Evolutionary conservation across 2,797 vertebrate genomes (phyloP).

Genomic region (Pyrocephalus nanus): DNA sequence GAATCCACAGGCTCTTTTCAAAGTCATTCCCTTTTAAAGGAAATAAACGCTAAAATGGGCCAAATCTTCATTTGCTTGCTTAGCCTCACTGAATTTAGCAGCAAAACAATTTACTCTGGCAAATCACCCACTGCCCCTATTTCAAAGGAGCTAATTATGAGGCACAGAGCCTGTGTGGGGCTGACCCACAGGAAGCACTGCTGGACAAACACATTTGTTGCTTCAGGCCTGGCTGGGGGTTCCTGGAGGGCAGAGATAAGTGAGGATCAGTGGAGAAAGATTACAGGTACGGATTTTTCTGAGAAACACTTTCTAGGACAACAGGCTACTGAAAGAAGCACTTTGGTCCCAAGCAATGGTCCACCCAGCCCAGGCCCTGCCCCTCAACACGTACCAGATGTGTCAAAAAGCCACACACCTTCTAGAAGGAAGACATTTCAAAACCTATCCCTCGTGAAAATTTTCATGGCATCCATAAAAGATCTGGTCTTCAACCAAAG

Average conservation of each 20-base stretch:
- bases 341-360: neutral
- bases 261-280: neutral
- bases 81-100: neutral
- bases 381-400: accelerated
- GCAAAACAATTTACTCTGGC: neutral
- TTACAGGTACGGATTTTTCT: neutral
- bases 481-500: neutral
- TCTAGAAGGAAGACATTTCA: neutral
- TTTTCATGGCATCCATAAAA: neutral
- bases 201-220: neutral
- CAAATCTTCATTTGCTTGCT: neutral
- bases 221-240: neutral
- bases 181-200: neutral
- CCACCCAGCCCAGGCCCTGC: neutral
- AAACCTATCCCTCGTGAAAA: neutral
- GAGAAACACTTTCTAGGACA: neutral
- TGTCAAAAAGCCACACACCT: neutral
- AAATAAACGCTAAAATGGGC: neutral
- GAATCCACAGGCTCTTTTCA: conserved; percentile 22
- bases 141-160: neutral
- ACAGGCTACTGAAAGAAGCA: neutral
- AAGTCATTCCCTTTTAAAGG: neutral
- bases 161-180: neutral
- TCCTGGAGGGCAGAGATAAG: neutral
- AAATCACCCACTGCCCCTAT: neutral